These are phyloP conservation scores for Pachycephala philippinensis DNA, from an alignment of 2,113 vertebrate species.

Conservation along the genomic window DNA sequence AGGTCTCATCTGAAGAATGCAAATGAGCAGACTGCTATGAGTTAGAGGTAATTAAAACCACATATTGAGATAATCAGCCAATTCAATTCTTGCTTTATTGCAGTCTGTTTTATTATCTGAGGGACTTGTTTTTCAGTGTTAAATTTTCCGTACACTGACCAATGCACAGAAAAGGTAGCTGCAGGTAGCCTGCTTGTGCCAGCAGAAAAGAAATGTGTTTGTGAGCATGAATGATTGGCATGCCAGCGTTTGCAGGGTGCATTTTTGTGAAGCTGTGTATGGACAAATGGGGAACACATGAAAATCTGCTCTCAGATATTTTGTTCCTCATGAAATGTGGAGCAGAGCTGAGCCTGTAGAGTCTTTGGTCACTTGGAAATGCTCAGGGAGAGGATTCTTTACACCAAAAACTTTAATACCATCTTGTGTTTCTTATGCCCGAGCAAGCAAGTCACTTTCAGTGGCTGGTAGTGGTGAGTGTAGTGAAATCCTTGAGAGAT, in stretches of 20 bases:
- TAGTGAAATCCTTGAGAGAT: not conserved
- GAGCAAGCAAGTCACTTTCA: not conserved
- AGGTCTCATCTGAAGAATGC: slow-evolving; percentile 38
- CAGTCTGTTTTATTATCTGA: not conserved
- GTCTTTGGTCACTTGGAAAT: not conserved
- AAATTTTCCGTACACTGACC: not conserved
- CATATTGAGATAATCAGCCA: not conserved
- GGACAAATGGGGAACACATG: not conserved
- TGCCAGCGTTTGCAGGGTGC: not conserved
- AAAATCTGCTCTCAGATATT: not conserved
- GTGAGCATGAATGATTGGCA: not conserved
- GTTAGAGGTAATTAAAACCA: slow-evolving; percentile 51
- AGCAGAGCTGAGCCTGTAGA: not conserved
- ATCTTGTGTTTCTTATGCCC: not conserved
- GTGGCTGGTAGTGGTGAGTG: not conserved
- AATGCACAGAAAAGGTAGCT: not conserved
- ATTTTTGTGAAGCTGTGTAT: not conserved
- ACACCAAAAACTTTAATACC: not conserved
- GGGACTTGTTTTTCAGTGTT: not conserved
- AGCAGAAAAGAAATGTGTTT: not conserved
- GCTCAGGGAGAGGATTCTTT: not conserved
- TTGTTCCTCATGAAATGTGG: not conserved
- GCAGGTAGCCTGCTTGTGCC: not conserved
- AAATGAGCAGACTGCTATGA: slow-evolving; percentile 1
- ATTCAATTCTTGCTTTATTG: not conserved